Evolutionary conservation across 2,797 vertebrate genomes (phyloP), one percentile per base, ranked within the genome.

Genomic region (Miichthys miiuy): DNA sequence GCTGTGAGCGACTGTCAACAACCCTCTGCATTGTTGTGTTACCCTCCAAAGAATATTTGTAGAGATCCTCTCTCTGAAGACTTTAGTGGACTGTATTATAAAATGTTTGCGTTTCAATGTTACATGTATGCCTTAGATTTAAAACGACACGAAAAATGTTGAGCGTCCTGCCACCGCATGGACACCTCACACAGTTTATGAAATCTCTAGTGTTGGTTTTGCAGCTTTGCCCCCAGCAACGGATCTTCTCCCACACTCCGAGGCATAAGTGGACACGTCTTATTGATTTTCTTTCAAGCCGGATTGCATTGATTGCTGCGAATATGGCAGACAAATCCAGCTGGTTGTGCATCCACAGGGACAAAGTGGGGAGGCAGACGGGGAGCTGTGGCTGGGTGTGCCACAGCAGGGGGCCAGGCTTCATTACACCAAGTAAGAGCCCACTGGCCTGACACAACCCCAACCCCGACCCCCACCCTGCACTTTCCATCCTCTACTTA

Each of bases 211-310:
- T 90, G 93, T 95, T 95, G 93, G 93, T 96, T 96, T 95, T 94
- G 93, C 90, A 92, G 94, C 93, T 95, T 93, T 95, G 93, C 92
- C 94, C 34, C 93, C 94, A 92, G 93, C 95, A 93, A 92, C 95
- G 93, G 95, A 94, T 96, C 94, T 94, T 95, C 95, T 95, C 93
- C 91, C 65, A 67, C 94, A 96, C 96, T 96, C 93, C 95, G 93
- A 96, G 94, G 95, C 96, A 97, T 96, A 97, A 97, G 97, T 97
- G 96, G 97, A 97, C 96, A 97, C 95, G 95, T 96, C 94, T 95
- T 97, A 99, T 98, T 97, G 97, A 99, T 98, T 98, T 98, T 96
- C 97, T 98, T 99, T 99, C 98, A 98, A 95, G 96, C 93, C 91
- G 90, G 95, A 97, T 97, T 95, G 96, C 96, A 96, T 97, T 95